phyloP scores from a whole-genome alignment of 1,140 invertebrate genomes.

The Orchestia grillus region DNA sequence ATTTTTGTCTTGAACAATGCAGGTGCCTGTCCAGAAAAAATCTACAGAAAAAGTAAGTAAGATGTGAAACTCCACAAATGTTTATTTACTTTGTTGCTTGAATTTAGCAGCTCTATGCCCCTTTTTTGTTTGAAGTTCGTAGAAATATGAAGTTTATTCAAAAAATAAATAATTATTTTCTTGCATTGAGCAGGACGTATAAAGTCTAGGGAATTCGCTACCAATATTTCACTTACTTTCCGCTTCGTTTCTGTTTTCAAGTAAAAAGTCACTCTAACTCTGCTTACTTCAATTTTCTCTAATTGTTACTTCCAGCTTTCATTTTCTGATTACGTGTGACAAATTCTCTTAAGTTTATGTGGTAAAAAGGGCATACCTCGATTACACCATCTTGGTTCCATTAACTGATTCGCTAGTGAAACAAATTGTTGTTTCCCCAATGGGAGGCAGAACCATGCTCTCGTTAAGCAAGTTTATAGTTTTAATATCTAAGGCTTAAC shows the following conservation, averaged over 20 bases:
- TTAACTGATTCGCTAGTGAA: no score
- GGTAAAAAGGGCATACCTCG: background rate
- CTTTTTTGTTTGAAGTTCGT: no score
- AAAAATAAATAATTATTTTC: background rate
- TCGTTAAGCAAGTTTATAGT: no score
- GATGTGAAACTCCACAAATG: background rate
- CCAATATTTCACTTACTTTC: background rate
- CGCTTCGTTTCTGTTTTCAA: no score
- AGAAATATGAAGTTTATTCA: background rate
- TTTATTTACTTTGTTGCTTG: background rate
- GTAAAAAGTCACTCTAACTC: no score
- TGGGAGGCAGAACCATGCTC: no score
- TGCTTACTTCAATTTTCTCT: no score
- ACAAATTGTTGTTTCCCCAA: no score
- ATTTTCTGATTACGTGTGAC: no score
- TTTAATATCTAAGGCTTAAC: no score
- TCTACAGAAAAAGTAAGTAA: slow-evolving; percentile 25
- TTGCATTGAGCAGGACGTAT: background rate
- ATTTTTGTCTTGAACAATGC: background rate
- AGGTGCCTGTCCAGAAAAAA: slow-evolving; percentile 18
- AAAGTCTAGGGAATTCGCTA: background rate
- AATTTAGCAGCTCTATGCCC: background rate
- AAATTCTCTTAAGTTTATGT: background rate
- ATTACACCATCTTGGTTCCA: background rate
- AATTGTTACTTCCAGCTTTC: no score